These are phyloP conservation scores for Gobius niger DNA, from an alignment of 2,113 vertebrate genomes.

Conservation along the genomic window DNA sequence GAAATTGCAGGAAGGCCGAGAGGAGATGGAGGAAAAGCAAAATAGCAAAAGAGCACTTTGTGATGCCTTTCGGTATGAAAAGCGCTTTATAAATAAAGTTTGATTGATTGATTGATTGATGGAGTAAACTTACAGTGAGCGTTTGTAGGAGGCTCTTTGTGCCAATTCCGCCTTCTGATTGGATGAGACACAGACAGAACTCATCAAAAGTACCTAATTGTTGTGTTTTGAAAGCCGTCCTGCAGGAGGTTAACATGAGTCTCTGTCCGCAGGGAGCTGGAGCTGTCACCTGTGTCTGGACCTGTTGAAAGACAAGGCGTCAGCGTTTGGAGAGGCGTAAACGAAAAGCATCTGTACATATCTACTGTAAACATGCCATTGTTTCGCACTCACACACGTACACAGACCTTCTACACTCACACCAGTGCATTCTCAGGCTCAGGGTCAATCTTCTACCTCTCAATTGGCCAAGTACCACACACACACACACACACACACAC, in stretches of 20 bases:
- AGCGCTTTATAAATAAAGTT: no score
- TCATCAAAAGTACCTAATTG: not conserved
- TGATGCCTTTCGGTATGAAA: no score
- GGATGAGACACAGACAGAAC: no score
- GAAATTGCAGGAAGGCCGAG: no score
- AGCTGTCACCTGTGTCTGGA: slow-evolving; percentile 96
- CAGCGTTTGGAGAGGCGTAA: slow-evolving; percentile 78
- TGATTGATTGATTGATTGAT: no score
- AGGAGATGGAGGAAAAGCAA: no score
- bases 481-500: slow-evolving; percentile 26
- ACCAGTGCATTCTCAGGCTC: slow-evolving; percentile 56
- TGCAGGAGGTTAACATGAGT: not conserved
- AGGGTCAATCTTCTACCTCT: slow-evolving; percentile 58
- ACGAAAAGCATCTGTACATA: slow-evolving; percentile 30
- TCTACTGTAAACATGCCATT: slow-evolving; percentile 16
- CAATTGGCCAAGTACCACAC: slow-evolving; percentile 27
- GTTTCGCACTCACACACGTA: slow-evolving; percentile 16
- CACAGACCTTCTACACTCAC: slow-evolving; percentile 21
- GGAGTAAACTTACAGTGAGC: no score
- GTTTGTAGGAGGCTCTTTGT: no score
- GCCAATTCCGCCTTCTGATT: no score
- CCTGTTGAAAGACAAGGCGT: slow-evolving; percentile 92
- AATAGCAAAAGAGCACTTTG: no score
- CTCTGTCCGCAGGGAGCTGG: slow-evolving; percentile 86
- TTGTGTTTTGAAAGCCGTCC: not conserved